These are phyloP conservation scores for Halocaridina rubra DNA, from an alignment of 2,888 invertebrate species.

Conservation along the genomic window DNA sequence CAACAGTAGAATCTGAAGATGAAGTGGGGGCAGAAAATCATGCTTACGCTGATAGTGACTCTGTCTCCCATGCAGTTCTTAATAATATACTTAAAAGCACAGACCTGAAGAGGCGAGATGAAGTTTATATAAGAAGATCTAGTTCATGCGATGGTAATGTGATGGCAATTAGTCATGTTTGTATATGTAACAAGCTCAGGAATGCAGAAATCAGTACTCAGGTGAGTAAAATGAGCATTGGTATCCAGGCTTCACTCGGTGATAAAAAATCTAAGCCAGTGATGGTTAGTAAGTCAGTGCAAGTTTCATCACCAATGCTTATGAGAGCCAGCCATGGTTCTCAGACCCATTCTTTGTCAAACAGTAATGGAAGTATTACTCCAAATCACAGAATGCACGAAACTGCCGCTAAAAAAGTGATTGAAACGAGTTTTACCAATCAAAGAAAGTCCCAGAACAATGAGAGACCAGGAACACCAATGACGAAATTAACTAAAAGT, in stretches of 20 bases:
- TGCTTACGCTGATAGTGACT: slow-evolving; percentile 22
- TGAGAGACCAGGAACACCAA: slow-evolving; percentile 44
- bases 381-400: slow-evolving; percentile 7
- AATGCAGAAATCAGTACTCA: slow-evolving; percentile 5
- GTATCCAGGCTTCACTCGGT: slow-evolving; percentile 52
- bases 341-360: slow-evolving; percentile 1
- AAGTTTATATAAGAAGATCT: not conserved
- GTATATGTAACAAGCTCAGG: not conserved
- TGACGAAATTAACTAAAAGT: slow-evolving; percentile 39
- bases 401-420: slow-evolving; percentile 12
- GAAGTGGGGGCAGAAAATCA: slow-evolving; percentile 34
- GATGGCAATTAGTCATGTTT: not conserved
- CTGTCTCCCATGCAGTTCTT: slow-evolving; percentile 29
- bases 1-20: slow-evolving; percentile 43
- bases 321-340: slow-evolving; percentile 1
- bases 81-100: slow-evolving; percentile 46
- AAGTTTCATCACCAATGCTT: slow-evolving; percentile 51
- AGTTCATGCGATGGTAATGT: slow-evolving; percentile 2
- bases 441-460: slow-evolving; percentile 28
- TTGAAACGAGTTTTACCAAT: slow-evolving; percentile 43
- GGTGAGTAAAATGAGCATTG: slow-evolving; percentile 28
- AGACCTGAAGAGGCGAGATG: slow-evolving; percentile 32
- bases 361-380: slow-evolving; percentile 3
- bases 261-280: not conserved
- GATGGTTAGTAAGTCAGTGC: slow-evolving; percentile 50